These are phyloP conservation scores for Diabrotica undecimpunctata DNA, from an alignment of 1,140 invertebrate genomes.

Conservation along the genomic window DNA sequence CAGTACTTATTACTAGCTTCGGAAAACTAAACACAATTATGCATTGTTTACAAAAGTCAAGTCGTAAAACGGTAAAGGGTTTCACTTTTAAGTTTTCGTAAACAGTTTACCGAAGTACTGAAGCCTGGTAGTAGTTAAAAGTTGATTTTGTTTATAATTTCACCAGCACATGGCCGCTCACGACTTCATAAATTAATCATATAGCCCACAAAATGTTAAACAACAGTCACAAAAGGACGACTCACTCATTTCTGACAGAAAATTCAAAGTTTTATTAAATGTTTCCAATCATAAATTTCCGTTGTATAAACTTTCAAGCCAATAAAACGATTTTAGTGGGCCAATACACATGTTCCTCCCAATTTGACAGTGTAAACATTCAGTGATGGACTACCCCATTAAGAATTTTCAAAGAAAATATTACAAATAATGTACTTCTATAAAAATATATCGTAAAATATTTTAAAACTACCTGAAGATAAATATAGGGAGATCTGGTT, in stretches of 20 bases:
- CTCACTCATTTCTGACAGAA: constrained; percentile 15
- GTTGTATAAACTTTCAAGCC: constrained; percentile 8
- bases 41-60: constrained; percentile 23
- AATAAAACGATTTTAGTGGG: constrained; percentile 7
- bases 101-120: constrained; percentile 23
- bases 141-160: constrained; percentile 25
- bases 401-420: neutral
- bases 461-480: too few relatives aligned
- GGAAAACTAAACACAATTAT: constrained; percentile 27
- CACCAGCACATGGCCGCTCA: constrained; percentile 22
- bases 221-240: constrained; percentile 13
- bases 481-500: too few relatives aligned
- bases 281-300: constrained; percentile 15
- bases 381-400: neutral
- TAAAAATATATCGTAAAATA: too few relatives aligned
- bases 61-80: constrained; percentile 26
- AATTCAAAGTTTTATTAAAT: constrained; percentile 10
- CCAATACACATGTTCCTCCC: constrained; percentile 4
- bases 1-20: constrained; percentile 9
- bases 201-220: constrained; percentile 16
- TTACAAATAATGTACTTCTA: too few relatives aligned
- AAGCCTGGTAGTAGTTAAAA: constrained; percentile 14
- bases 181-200: constrained; percentile 25
- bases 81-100: constrained; percentile 25
- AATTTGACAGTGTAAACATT: constrained; percentile 10